Conservation (phyloP, 1,140 invertebrate species). For the Tetramorium simillimum region DNA sequence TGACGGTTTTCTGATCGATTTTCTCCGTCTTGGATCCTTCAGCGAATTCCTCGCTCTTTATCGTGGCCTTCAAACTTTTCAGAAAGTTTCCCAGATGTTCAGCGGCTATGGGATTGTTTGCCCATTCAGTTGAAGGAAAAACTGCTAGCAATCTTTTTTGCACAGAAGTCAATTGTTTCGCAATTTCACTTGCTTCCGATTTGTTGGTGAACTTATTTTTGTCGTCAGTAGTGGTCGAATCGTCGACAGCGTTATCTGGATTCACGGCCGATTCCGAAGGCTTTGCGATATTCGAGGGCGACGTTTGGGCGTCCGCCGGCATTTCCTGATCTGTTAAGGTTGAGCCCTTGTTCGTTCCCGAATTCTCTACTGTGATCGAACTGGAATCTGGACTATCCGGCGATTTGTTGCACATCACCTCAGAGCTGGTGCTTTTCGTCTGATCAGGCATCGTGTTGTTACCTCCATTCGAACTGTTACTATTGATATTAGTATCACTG, state of each 20-base stretch:
- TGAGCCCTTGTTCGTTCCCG: slow-evolving; percentile 5
- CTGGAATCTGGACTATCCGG: slow-evolving; percentile 82
- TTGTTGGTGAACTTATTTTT: slow-evolving; percentile 47
- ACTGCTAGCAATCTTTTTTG: slow-evolving; percentile 76
- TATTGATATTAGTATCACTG: not conserved
- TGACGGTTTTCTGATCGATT: slow-evolving; percentile 5
- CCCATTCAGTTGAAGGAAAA: slow-evolving; percentile 79
- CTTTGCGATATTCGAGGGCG: not conserved
- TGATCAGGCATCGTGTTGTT: slow-evolving; percentile 19
- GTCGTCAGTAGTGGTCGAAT: slow-evolving; percentile 11
- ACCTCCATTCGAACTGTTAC: slow-evolving; percentile 16
- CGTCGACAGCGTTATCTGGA: not conserved
- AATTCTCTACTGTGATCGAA: slow-evolving; percentile 71
- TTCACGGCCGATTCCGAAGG: slow-evolving; percentile 41
- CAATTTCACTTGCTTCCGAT: slow-evolving; percentile 16
- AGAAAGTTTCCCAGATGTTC: slow-evolving; percentile 78
- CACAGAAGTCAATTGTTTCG: slow-evolving; percentile 71
- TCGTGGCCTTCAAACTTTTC: slow-evolving; percentile 75
- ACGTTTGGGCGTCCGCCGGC: not conserved
- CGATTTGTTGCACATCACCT: slow-evolving; percentile 74
- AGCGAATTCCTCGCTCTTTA: slow-evolving; percentile 63
- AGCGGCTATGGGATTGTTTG: slow-evolving; percentile 73
- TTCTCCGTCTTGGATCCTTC: slow-evolving; percentile 27
- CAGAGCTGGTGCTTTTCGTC: slow-evolving; percentile 50
- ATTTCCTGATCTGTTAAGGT: slow-evolving; percentile 38